Evolutionary conservation across 2,797 vertebrate species (phyloP).

Genomic region (Lepus oiostolus): DNA sequence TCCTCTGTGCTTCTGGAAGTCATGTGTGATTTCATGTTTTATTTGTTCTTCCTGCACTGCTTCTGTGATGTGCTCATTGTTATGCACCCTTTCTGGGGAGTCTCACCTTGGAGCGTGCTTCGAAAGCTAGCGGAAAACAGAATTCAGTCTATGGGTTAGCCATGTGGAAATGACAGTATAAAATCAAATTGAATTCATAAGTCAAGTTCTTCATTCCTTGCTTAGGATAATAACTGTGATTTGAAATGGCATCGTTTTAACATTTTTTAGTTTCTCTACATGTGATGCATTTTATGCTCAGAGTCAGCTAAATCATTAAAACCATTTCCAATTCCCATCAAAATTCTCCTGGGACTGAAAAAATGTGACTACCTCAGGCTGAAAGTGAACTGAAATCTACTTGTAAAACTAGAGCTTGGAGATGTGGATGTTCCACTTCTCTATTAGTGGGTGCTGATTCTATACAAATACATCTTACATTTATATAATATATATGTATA

Average conservation of each 20-base stretch:
- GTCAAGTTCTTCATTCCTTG: conserved; percentile 31
- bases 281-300: background rate
- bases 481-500: no score
- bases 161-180: conserved; percentile 72
- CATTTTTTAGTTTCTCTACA: conserved; percentile 53
- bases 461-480: background rate
- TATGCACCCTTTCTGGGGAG: conserved; percentile 61
- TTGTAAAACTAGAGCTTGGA: conserved; percentile 19
- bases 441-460: background rate
- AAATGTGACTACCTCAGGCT: conserved; percentile 60
- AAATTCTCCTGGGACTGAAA: conserved; percentile 72
- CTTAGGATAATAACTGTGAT: conserved; percentile 30
- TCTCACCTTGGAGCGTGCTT: conserved; percentile 78
- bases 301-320: conserved; percentile 66
- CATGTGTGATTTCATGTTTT: conserved; percentile 71
- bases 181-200: conserved; percentile 67
- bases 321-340: conserved; percentile 73
- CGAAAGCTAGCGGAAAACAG: conserved; percentile 63
- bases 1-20: conserved; percentile 11
- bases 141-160: conserved; percentile 59
- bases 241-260: conserved; percentile 64
- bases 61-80: conserved; percentile 47
- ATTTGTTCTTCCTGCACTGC: conserved; percentile 72
- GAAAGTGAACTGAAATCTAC: conserved; percentile 61
- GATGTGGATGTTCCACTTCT: background rate